A percentile compares a stretch with the other conserved stretches of the same genome.
Conservation (phyloP, 1,140 invertebrate species). For the Heliconius hewitsoni region DNA sequence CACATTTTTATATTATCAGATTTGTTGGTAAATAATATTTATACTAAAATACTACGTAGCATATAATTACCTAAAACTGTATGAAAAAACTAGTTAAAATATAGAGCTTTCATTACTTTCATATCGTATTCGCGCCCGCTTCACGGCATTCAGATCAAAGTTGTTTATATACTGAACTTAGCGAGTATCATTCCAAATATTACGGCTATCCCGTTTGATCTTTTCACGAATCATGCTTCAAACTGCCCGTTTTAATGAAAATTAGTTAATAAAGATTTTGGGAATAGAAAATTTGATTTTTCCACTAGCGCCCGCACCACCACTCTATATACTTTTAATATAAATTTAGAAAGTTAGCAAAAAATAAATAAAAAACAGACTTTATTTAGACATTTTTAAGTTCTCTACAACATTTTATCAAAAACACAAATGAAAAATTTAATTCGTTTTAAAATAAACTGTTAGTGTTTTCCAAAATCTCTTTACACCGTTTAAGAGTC, state of each 20-base stretch:
- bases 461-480: neutral
- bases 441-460: neutral
- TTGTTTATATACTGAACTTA: neutral
- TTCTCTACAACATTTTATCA: too few relatives aligned
- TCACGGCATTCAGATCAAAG: conserved; percentile 8
- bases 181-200: conserved; percentile 11
- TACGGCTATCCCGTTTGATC: neutral
- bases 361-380: neutral
- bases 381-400: too few relatives aligned
- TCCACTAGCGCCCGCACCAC: too few relatives aligned
- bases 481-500: conserved; percentile 21
- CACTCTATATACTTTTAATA: too few relatives aligned
- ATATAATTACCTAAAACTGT: neutral
- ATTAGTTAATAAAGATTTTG: neutral
- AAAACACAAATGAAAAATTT: neutral
- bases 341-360: neutral
- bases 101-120: neutral
- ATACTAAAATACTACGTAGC: neutral
- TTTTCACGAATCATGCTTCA: neutral
- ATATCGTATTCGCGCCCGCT: neutral
- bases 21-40: neutral
- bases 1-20: neutral
- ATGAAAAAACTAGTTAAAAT: neutral
- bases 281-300: neutral
- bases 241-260: neutral